Evolutionary conservation across 1,140 invertebrate genomes (phyloP), one percentile per base, ranked within the genome.

Genomic region (Drosophila biarmipes): DNA sequence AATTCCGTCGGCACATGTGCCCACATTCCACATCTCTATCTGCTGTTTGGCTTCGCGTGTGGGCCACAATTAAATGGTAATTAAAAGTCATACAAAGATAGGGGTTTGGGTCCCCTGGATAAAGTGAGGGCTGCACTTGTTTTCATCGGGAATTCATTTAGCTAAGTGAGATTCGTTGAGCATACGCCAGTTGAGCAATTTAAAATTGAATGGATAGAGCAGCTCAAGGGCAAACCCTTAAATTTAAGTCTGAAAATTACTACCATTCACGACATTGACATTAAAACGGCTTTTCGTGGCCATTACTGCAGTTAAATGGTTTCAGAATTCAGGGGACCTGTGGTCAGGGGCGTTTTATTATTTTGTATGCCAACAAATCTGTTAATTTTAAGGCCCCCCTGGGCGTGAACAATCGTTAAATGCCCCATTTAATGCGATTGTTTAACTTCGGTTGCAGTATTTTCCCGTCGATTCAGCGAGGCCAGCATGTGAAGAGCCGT

Each of bases 1-100:
- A 84, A 51, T 64, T 64, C 52, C 75, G 53, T 49, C 63, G 63
- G 63, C 54, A 71, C 54, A 73, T 54, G 27, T 63, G 43, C 34
- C 17, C 21, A 55, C 45, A 43, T 24, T 38, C 21, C 38, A 53
- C 52, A 37, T 53, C 24, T 40, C 52, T 61, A 62, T 62, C 58
- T 73, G 62, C 31, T 58, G 17, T 19, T 49, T 49, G 46, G 54
- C 49, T 66, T 59, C 57, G 68, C 61, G 63, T 55, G 49, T 68
- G 66, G 27, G 24, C 52, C 64, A 48, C 67, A 71, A 80, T 86
- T 80, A 85, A 85, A 85, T 74, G 49, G 67, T 57, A 85, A 86
- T 85, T 78, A 80, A 69, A 74, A 51, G 38, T 55, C 15, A 46
- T n/a, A 14, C 40, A 37, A 10, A 15, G 12, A 21, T 4, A 11